Evolutionary conservation across 2,797 vertebrate species (phyloP).

Genomic region (Okamejei kenojei): DNA sequence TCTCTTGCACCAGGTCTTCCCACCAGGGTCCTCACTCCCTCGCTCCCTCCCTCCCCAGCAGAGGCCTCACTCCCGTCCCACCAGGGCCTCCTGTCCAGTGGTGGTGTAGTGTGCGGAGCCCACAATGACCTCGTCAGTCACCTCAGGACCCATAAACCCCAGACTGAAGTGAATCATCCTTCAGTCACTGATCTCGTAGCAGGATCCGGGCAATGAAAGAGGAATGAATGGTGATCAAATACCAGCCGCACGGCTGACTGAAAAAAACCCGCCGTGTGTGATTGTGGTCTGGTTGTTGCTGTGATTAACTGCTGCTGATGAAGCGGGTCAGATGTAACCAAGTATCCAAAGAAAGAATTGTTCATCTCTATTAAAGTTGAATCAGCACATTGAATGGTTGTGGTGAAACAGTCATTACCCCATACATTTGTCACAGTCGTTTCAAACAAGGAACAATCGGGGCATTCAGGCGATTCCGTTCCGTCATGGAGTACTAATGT

Average conservation of each 20-base stretch:
- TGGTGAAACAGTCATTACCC: background rate
- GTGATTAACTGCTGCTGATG: background rate
- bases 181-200: too few relatives aligned
- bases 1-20: too few relatives aligned
- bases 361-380: background rate
- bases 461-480: background rate
- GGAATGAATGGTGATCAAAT: background rate
- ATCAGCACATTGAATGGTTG: background rate
- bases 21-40: too few relatives aligned
- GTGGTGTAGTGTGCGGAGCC: too few relatives aligned
- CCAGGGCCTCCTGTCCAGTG: too few relatives aligned
- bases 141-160: too few relatives aligned
- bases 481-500: background rate
- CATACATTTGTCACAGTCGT: too few relatives aligned
- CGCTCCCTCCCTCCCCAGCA: too few relatives aligned
- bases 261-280: background rate
- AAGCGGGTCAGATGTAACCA: background rate
- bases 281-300: background rate
- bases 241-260: background rate
- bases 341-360: background rate
- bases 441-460: background rate
- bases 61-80: too few relatives aligned
- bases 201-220: background rate
- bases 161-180: too few relatives aligned
- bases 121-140: too few relatives aligned